phyloP scores from a whole-genome alignment of 2,888 invertebrate genomes.

The Patella pellucida region DNA sequence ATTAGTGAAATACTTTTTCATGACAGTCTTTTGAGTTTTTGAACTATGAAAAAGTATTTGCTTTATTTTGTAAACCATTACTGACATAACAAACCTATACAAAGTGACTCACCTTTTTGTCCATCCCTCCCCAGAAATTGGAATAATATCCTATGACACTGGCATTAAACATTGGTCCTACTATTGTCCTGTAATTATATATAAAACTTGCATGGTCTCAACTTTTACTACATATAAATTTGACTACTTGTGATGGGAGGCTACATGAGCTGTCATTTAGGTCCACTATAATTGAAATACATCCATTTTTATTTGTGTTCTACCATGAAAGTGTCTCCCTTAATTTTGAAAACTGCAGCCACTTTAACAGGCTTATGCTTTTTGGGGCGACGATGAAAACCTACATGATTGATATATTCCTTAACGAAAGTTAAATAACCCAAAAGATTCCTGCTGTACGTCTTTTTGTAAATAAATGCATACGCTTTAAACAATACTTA shows the following conservation, averaged over 20 bases:
- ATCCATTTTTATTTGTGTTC: too few relatives aligned
- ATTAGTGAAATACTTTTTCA: too few relatives aligned
- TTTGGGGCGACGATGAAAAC: too few relatives aligned
- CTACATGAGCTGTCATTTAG: neutral
- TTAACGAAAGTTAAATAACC: neutral
- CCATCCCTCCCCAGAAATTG: slow-evolving; percentile 97
- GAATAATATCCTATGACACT: slow-evolving; percentile 84
- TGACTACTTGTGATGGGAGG: neutral
- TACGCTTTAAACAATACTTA: slow-evolving; percentile 59
- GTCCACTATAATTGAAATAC: too few relatives aligned
- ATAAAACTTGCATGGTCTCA: neutral
- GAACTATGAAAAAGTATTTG: too few relatives aligned
- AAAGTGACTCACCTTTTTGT: slow-evolving; percentile 74
- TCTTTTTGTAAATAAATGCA: neutral
- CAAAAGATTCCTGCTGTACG: neutral
- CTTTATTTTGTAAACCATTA: too few relatives aligned
- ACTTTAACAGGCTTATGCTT: too few relatives aligned
- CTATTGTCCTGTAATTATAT: slow-evolving; percentile 72
- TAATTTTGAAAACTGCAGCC: too few relatives aligned
- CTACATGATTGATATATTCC: neutral
- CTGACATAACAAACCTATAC: too few relatives aligned
- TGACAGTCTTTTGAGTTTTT: too few relatives aligned
- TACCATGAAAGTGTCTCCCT: too few relatives aligned
- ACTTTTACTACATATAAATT: neutral
- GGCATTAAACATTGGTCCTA: slow-evolving; percentile 88